Evolutionary conservation across 2,797 vertebrate genomes (phyloP).

Genomic region (Darevskia nairensis): DNA sequence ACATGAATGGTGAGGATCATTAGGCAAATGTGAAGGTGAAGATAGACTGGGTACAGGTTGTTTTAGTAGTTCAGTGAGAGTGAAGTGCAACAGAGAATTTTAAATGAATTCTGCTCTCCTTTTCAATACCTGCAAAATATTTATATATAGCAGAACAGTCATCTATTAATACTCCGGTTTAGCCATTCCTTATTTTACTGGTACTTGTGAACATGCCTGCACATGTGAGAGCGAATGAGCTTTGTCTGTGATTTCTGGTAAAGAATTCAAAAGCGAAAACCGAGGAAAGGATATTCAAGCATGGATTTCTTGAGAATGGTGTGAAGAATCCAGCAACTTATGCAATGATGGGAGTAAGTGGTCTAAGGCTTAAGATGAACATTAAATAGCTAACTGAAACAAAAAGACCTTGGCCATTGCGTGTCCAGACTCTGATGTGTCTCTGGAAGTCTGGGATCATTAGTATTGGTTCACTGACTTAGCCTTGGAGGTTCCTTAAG

Average conservation of each 20-base stretch:
- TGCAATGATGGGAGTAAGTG: slow-evolving; percentile 52
- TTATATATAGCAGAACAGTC: neutral
- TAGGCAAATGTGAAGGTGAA: neutral
- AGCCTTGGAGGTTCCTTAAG: slow-evolving; percentile 66
- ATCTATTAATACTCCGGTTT: neutral
- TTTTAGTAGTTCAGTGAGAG: neutral
- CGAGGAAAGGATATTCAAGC: slow-evolving; percentile 44
- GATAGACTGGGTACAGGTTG: neutral
- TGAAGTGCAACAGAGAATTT: neutral
- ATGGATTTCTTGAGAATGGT: slow-evolving; percentile 53
- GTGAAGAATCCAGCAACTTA: slow-evolving; percentile 41
- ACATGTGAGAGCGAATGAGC: slow-evolving; percentile 2
- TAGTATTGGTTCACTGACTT: slow-evolving; percentile 74
- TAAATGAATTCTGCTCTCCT: neutral
- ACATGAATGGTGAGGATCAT: neutral
- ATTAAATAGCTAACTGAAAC: slow-evolving; percentile 60
- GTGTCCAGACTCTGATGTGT: slow-evolving; percentile 54
- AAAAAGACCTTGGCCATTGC: slow-evolving; percentile 62
- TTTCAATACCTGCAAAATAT: slow-evolving; percentile 44
- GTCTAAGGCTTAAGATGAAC: slow-evolving; percentile 52
- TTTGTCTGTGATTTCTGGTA: slow-evolving; percentile 34
- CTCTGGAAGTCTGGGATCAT: slow-evolving; percentile 72
- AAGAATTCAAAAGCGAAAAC: slow-evolving; percentile 51
- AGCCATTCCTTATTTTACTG: neutral
- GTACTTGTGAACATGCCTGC: neutral